These are phyloP conservation scores for Cynopterus brachyotis DNA, from an alignment of 2,113 vertebrate genomes.

Conservation along the genomic window DNA sequence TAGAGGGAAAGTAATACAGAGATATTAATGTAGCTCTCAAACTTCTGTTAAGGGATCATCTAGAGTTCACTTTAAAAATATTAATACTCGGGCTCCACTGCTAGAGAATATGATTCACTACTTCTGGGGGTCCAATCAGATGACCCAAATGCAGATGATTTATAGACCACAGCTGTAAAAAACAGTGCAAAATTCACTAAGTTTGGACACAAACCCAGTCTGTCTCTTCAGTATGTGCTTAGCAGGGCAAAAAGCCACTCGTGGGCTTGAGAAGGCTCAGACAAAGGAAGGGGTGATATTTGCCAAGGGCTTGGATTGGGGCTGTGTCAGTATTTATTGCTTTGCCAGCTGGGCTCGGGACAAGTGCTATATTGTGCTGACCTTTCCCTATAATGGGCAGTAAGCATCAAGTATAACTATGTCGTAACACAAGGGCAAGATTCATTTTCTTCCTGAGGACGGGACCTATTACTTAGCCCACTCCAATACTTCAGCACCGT, in stretches of 20 bases:
- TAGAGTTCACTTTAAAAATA: background rate
- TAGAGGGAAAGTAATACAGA: background rate
- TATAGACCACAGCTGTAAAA: background rate
- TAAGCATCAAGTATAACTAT: constrained; percentile 73
- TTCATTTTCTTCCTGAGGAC: constrained; percentile 82
- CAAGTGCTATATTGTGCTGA: constrained; percentile 78
- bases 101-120: background rate
- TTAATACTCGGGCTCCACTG: background rate
- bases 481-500: constrained; percentile 69
- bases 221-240: background rate
- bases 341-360: constrained; percentile 66
- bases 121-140: background rate
- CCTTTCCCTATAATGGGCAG: constrained; percentile 81
- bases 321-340: constrained; percentile 74
- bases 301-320: constrained; percentile 62
- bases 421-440: constrained; percentile 78
- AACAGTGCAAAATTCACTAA: background rate
- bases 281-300: background rate
- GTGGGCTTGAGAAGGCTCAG: background rate
- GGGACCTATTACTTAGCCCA: constrained; percentile 73
- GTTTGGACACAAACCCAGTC: background rate
- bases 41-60: background rate
- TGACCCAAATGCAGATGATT: background rate
- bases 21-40: background rate
- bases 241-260: constrained; percentile 13